Base-by-base conservation (phyloP, 2,797 vertebrate genomes). In the Ibycter americanus region DNA sequence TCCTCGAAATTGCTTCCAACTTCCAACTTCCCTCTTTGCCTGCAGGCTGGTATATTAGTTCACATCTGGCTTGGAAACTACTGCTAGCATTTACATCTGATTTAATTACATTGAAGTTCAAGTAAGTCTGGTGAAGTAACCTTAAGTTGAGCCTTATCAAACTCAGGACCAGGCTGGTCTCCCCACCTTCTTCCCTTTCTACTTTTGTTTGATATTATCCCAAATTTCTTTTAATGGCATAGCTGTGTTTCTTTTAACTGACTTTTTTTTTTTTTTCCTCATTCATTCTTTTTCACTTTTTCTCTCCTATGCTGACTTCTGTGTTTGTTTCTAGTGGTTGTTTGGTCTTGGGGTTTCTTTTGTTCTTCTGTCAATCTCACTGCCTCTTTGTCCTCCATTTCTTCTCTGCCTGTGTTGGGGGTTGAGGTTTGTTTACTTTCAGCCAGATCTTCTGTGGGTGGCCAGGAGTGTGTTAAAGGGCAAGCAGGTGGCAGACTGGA, bases 391-490 rank as follows among this genome's bases (percentile, higher is more conserved):
- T 65, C 27, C 27, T 36, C 34, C 12, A 5, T 70, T 70, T 82
- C 51, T 80, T 62, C 34, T 61, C 66, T 15, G 20, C 58, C 52
- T 95, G 67, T 7, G 1, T 19, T 82, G 68, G 32, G 61, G 32
- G 29, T 81, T 97, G 76, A 81, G 65, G 68, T 80, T 76, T 76
- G 22, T 77, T 91, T 94, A 32, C 77, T 76, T 89, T 82, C 70
- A 76, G 47, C 31, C 47, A 88, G 51, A 5, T 73, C 32, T 93
- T 93, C 65, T 81, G 93, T 95, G 65, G 91, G 93, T 58, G 83
- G 86, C 61, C 82, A 91, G 67, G 68, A 96, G 62, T 66, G 49
- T 8, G 38, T 26, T 87, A 55, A 96, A 95, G 88, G 82, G 86
- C 70, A 78, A 74, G 80, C 85, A 95, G 89, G 80, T 95, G 96